These are phyloP conservation scores for Pristionchus pacificus DNA, from an alignment of 1,140 invertebrate species.

Conservation along the genomic window DNA sequence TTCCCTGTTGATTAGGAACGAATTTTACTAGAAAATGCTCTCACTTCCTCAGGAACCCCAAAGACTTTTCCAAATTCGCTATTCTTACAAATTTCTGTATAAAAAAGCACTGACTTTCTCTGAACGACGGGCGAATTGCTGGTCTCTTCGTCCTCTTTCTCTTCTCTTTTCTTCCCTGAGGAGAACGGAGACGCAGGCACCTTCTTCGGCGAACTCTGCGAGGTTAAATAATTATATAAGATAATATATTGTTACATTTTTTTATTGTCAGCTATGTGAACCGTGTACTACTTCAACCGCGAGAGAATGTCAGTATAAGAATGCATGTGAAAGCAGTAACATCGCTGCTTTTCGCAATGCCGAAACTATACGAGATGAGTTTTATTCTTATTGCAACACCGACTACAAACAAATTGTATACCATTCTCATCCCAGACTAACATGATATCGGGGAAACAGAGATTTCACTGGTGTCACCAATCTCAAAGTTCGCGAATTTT, in stretches of 20 bases:
- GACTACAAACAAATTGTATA: neutral
- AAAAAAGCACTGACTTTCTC: no score
- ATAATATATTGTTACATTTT: conserved; percentile 1
- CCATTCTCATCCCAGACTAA: no score
- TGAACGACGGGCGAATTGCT: neutral
- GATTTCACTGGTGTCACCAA: no score
- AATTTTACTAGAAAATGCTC: no score
- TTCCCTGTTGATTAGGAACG: no score
- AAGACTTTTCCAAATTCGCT: no score
- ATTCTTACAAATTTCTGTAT: no score
- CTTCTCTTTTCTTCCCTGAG: neutral
- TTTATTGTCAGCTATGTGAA: conserved; percentile 3
- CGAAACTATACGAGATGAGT: conserved; percentile 10
- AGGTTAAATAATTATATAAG: neutral
- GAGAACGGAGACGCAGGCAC: conserved; percentile 8
- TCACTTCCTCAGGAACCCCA: no score
- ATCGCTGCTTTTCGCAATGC: conserved; percentile 6
- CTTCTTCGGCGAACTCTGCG: conserved; percentile 7
- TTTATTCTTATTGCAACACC: conserved; percentile 13
- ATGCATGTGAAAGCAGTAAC: neutral
- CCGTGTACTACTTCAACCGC: neutral
- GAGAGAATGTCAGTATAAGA: neutral
- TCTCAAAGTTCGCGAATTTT: no score
- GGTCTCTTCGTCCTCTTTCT: conserved; percentile 6
- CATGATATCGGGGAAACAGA: no score